Percentiles rank a stretch among this genome's conserved stretches.
phyloP scores from a whole-genome alignment of 2,888 invertebrate species.

The Amblyjoppa fuscipennis region DNA sequence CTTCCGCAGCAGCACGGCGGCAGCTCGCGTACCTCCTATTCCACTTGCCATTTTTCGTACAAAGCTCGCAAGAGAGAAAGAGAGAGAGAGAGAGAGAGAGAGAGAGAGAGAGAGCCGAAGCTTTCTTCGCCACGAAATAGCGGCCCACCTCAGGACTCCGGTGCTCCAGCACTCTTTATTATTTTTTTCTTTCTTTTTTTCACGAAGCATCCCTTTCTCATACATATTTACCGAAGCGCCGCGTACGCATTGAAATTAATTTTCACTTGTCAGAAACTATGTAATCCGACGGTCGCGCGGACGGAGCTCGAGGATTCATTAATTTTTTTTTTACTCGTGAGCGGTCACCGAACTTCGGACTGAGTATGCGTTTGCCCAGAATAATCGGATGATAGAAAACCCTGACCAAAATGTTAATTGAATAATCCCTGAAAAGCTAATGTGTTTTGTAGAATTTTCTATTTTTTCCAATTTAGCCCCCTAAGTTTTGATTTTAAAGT shows the following conservation, averaged over 20 bases:
- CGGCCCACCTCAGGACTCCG: not conserved
- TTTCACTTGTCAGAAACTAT: slow-evolving; percentile 48
- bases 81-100: not conserved
- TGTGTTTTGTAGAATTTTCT: not conserved
- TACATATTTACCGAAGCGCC: slow-evolving; percentile 42
- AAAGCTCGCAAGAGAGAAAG: not conserved
- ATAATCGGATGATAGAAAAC: not conserved
- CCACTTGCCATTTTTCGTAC: slow-evolving; percentile 11
- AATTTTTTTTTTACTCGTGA: not conserved
- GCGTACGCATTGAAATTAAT: slow-evolving; percentile 50
- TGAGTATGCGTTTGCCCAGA: not conserved
- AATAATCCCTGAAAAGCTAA: not conserved
- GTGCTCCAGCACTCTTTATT: slow-evolving; percentile 12
- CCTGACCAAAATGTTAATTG: not conserved
- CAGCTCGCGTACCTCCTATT: not conserved
- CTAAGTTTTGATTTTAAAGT: too few species aligned
- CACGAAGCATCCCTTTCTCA: slow-evolving; percentile 11
- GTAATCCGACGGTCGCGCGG: not conserved
- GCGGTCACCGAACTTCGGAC: not conserved
- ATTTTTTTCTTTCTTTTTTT: slow-evolving; percentile 16
- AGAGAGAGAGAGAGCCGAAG: slow-evolving; percentile 11
- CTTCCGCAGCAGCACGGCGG: slow-evolving; percentile 10
- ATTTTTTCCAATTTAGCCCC: too few species aligned
- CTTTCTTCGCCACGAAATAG: slow-evolving; percentile 28
- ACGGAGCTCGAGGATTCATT: not conserved